Base-by-base conservation (phyloP, 2,797 vertebrate genomes). In the Loriculus beryllinus region DNA sequence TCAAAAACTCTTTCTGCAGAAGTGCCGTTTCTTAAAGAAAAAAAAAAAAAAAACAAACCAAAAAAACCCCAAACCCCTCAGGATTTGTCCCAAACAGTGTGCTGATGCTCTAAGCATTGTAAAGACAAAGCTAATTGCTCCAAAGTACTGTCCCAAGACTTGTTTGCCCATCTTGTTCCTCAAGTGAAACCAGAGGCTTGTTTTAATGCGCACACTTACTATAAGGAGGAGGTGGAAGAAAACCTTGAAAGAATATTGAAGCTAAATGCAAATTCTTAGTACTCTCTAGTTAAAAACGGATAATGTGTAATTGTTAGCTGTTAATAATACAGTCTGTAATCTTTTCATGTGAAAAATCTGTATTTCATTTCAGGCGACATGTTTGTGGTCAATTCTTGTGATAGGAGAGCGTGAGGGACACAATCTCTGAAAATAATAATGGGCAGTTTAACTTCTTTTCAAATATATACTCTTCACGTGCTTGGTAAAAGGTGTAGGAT, bases 31-130 rank as follows among this genome's bases (percentile, higher is more conserved):
- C 43, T 49, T 89, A 43, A 72, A 60, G 4, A 23, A 47, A 60
- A 71, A 49, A 31, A 9, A 2, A 7, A 0, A 2, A 6, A 0
- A 43, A 10, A 43, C n/a, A n/a, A n/a, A n/a, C n/a, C n/a, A n/a
- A n/a, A n/a, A n/a, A n/a, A n/a, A n/a, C n/a, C n/a, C n/a, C n/a
- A n/a, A n/a, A n/a, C n/a, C 18, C 18, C 11, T 28, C 15, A 56
- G 35, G 23, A 40, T 42, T n/a, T 63, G 19, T 86, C 77, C 43
- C 52, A 52, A 70, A 45, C 19, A 45, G 18, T n/a, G 25, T 64
- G 5, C 31, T 52, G 35, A 25, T 47, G 7, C 25, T 51, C 18
- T 62, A 29, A 76, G 22, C 17, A 23, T 33, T 79, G 21, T 33
- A 47, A 90, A 86, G 40, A 47, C 49, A 75, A 60, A 77, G 60